Percentiles rank a stretch among this genome's conserved stretches.
These are phyloP conservation scores for Creontiades dilutus DNA, from an alignment of 2,888 invertebrate species.

Conservation along the genomic window DNA sequence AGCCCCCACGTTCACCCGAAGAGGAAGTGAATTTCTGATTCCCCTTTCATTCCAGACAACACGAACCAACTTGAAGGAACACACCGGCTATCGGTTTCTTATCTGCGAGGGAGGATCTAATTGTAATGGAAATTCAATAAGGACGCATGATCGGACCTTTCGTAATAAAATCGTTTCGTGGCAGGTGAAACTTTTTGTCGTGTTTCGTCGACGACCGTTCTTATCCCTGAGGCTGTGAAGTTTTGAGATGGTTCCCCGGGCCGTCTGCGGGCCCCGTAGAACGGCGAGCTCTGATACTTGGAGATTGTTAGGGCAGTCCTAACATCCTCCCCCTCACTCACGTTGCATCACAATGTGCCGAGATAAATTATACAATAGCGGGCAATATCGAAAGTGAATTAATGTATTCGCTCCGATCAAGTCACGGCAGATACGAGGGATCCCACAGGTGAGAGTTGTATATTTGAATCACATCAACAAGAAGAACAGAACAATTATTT, in stretches of 20 bases:
- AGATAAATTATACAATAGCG: slow-evolving; percentile 59
- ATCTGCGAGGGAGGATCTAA: slow-evolving; percentile 49
- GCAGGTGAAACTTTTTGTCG: slow-evolving; percentile 63
- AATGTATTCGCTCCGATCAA: slow-evolving; percentile 47
- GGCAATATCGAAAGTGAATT: slow-evolving; percentile 62
- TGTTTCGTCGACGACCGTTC: slow-evolving; percentile 18
- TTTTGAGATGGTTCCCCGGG: background rate
- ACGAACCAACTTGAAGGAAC: slow-evolving; percentile 2
- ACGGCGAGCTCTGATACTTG: background rate
- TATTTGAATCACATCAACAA: no score
- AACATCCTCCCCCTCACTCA: slow-evolving; percentile 41
- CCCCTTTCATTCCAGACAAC: slow-evolving; percentile 33
- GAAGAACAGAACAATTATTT: no score
- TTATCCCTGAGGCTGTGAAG: background rate
- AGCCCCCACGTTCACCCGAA: slow-evolving; percentile 29
- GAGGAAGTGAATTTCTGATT: slow-evolving; percentile 46
- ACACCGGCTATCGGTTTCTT: slow-evolving; percentile 36
- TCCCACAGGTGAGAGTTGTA: background rate
- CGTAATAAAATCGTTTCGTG: slow-evolving; percentile 12
- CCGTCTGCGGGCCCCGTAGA: background rate
- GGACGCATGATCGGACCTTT: slow-evolving; percentile 37
- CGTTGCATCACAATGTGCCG: slow-evolving; percentile 59
- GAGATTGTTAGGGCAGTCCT: slow-evolving; percentile 48
- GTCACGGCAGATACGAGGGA: background rate
- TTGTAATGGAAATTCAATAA: slow-evolving; percentile 41